phyloP scores from a whole-genome alignment of 2,113 vertebrate species.

The Vulpes ferrilata region DNA sequence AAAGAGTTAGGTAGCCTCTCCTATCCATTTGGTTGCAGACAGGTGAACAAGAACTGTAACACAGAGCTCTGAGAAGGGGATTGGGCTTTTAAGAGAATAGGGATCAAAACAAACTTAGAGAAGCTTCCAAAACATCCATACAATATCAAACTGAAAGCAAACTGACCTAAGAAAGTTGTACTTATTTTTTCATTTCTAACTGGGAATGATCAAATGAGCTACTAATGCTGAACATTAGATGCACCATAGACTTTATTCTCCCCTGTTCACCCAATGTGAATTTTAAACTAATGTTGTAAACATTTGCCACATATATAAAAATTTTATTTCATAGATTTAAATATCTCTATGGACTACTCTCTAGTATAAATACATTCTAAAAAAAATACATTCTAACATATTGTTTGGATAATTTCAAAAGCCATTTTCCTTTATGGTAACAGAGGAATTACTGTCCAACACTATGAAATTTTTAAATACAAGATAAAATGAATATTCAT shows the following conservation, averaged over 20 bases:
- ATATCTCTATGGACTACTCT: not conserved
- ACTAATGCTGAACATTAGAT: not conserved
- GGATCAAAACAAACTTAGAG: not conserved
- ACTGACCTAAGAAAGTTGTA: not conserved
- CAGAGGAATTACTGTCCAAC: not conserved
- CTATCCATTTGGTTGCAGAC: no score
- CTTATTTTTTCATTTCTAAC: not conserved
- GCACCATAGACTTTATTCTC: not conserved
- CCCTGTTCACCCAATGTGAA: not conserved
- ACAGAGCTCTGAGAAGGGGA: not conserved
- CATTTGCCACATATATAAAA: not conserved
- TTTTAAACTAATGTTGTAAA: not conserved
- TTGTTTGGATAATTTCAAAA: conserved; percentile 34
- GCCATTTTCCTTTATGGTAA: not conserved
- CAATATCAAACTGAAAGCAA: not conserved
- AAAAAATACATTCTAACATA: not conserved
- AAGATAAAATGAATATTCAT: not conserved
- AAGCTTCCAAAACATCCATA: not conserved
- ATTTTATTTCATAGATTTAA: not conserved
- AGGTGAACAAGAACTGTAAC: not conserved
- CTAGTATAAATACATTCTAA: not conserved
- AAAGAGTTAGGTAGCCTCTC: not conserved
- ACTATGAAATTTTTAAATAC: not conserved
- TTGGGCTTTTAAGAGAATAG: not conserved
- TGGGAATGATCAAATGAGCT: not conserved